Evolutionary conservation across 2,888 invertebrate genomes (phyloP), one percentile per base, ranked within the genome.

Genomic region (Philaethria dido): DNA sequence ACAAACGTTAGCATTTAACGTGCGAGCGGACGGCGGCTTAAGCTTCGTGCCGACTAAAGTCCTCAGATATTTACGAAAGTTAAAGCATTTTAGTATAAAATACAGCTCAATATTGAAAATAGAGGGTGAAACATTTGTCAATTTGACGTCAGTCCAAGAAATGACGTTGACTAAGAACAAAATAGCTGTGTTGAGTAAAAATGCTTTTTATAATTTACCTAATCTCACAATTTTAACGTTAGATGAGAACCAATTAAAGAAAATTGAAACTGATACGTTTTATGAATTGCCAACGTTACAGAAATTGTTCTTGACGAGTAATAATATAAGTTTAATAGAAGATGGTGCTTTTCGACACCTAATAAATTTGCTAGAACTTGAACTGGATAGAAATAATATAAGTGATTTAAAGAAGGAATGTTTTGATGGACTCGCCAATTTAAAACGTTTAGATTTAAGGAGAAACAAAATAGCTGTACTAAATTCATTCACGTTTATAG

Each of bases 251-350:
- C 93, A 93, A 77, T 95, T 97, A 79, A 93, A 93, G 29, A 96
- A 96, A 80, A 93, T 97, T 72, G 95, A 95, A 77, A 94, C 95
- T 55, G 94, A 95, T 76, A 96, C 96, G 2, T 97, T 97, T 85
- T 94, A 95, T 62, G 95, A 95, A 80, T 83, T 97, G 68, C 96
- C 97, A 0, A 90, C 93, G 22, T 87, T 97, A 75, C 94, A 95
- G 74, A 95, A 96, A 75, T 93, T 99, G 64, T 95, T 95, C 78
- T 93, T 99, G 64, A 97, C 97, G 80, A 96, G 95, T 82, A 99
- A 99, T 88, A 96, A 96, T 78, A 94, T 99, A 73, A 96, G 95
- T 75, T 93, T 95, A 36, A 93, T 98, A 69, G 98, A 98, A 75
- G 97, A 97, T 67, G 96, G 96, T 72, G 96, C 98, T 14, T 98